phyloP scores from a whole-genome alignment of 2,888 invertebrate genomes.

The Chironomus tentans region DNA sequence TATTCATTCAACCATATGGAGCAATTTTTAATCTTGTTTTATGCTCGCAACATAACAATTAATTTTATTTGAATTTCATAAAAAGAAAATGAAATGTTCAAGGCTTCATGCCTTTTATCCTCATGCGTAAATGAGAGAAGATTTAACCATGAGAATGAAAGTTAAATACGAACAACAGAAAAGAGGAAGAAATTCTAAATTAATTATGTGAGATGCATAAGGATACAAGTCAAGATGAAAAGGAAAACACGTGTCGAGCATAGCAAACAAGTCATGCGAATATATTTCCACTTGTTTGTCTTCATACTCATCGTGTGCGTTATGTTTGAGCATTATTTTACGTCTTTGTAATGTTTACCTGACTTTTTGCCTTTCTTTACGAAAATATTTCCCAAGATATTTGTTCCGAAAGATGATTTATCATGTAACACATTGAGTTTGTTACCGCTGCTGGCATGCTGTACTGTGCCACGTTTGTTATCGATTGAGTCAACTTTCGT shows the following conservation, averaged over 20 bases:
- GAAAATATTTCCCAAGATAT: conserved; percentile 40
- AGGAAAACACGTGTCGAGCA: background rate
- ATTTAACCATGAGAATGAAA: no score
- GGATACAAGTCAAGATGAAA: background rate
- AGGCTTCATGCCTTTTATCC: no score
- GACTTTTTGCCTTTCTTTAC: conserved; percentile 35
- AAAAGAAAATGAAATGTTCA: no score
- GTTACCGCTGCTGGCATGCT: background rate
- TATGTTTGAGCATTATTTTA: background rate
- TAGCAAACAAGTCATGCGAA: background rate
- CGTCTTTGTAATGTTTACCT: conserved; percentile 29
- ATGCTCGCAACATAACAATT: no score
- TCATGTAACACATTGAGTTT: conserved; percentile 24
- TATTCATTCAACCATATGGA: no score
- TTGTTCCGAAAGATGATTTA: conserved; percentile 35
- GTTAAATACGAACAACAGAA: background rate
- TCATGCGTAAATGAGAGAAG: no score
- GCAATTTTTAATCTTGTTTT: no score
- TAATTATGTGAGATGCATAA: background rate
- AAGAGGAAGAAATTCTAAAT: background rate
- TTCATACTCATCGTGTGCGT: background rate
- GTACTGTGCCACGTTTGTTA: background rate
- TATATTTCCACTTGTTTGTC: background rate
- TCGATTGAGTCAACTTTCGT: conserved; percentile 18
- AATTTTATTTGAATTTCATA: no score